A percentile compares a stretch with the other conserved stretches of the same genome.
Conservation (phyloP, 2,113 vertebrate species). For the Pyxicephalus adspersus region DNA sequence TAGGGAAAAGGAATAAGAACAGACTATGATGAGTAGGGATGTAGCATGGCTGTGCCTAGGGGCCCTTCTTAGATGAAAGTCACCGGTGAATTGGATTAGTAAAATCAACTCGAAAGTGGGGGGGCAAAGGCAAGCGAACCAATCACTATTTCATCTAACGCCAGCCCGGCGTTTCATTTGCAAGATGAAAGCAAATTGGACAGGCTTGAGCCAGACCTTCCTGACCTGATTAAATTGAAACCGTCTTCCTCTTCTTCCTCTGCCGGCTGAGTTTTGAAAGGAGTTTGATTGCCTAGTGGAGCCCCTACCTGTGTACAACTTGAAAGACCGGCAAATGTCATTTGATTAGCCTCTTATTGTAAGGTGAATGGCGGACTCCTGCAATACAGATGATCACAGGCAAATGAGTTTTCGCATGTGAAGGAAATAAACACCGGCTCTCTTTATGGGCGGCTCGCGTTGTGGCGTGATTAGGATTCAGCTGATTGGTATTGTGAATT, state of each 20-base stretch:
- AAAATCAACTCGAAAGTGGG: slow-evolving; percentile 7
- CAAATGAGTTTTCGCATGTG: slow-evolving; percentile 64
- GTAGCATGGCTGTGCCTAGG: slow-evolving; percentile 3
- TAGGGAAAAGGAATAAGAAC: too few species aligned
- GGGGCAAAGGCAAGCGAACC: slow-evolving; percentile 30
- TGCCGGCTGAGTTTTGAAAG: slow-evolving; percentile 55
- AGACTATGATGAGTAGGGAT: neutral
- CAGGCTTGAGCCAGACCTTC: slow-evolving; percentile 53
- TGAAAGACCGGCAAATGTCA: slow-evolving; percentile 63
- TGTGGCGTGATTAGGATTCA: slow-evolving; percentile 67
- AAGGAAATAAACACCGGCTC: slow-evolving; percentile 70
- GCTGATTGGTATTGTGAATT: slow-evolving; percentile 27
- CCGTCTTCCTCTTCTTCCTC: slow-evolving; percentile 23
- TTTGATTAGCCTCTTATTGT: slow-evolving; percentile 72
- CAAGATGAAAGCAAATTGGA: slow-evolving; percentile 45
- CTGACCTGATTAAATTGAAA: slow-evolving; percentile 52
- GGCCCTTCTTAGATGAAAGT: slow-evolving; percentile 33
- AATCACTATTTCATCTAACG: slow-evolving; percentile 34
- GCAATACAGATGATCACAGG: slow-evolving; percentile 67
- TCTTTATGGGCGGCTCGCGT: slow-evolving; percentile 67
- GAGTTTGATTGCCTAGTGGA: slow-evolving; percentile 44
- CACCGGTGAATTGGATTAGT: slow-evolving; percentile 18
- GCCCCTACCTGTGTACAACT: slow-evolving; percentile 44
- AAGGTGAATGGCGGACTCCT: slow-evolving; percentile 66
- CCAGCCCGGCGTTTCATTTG: neutral